A percentile compares a stretch with the other conserved stretches of the same genome.
Conservation (phyloP, 2,888 invertebrate species). For the Hirudinaria manillensis region DNA sequence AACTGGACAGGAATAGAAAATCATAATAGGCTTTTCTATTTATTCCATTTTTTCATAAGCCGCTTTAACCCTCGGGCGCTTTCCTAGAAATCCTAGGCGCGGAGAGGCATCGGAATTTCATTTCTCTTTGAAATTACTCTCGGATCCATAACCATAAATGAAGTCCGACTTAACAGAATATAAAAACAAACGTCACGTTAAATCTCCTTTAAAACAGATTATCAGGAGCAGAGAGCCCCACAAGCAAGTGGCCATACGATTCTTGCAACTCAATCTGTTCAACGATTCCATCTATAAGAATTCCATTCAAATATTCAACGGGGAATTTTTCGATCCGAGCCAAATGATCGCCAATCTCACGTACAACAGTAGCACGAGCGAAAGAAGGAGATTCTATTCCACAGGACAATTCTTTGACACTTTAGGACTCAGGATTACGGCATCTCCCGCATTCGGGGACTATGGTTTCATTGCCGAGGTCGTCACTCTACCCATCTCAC, state of each 20-base stretch:
- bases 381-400: slow-evolving; percentile 36
- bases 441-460: slow-evolving; percentile 80
- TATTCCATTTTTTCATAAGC: no score
- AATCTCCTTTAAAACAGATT: slow-evolving; percentile 53
- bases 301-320: slow-evolving; percentile 81
- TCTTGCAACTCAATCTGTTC: slow-evolving; percentile 51
- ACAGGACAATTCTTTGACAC: slow-evolving; percentile 38
- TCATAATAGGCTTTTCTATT: no score
- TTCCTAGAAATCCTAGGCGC: no score
- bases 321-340: slow-evolving; percentile 74
- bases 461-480: slow-evolving; percentile 97
- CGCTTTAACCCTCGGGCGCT: no score
- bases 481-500: slow-evolving; percentile 71
- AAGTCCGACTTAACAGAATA: neutral
- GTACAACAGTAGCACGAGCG: slow-evolving; percentile 43
- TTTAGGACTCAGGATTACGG: slow-evolving; percentile 80
- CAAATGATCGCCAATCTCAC: slow-evolving; percentile 41
- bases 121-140: no score
- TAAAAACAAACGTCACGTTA: neutral
- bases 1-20: no score
- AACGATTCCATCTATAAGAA: slow-evolving; percentile 61
- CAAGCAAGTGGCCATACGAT: slow-evolving; percentile 78
- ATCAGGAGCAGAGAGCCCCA: slow-evolving; percentile 78
- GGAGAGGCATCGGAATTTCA: no score
- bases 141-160: no score